These are phyloP conservation scores for Rhinoraja longicauda DNA, from an alignment of 2,797 vertebrate species.

Conservation along the genomic window DNA sequence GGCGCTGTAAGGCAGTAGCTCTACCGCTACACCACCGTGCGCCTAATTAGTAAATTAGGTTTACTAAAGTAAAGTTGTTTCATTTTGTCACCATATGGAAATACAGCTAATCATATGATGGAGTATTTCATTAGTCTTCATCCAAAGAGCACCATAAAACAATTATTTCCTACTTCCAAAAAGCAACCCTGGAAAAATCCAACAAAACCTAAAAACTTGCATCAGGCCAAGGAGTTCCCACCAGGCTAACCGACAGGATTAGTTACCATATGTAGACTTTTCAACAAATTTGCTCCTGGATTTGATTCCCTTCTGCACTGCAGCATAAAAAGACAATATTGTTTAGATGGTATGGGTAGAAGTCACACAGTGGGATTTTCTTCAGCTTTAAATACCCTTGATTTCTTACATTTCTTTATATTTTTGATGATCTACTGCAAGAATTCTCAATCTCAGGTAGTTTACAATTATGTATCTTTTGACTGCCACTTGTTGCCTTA, in stretches of 20 bases:
- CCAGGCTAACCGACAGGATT: not conserved
- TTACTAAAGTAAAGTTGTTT: not conserved
- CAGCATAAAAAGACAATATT: not conserved
- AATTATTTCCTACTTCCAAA: not conserved
- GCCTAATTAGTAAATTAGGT: not conserved
- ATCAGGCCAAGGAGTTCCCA: not conserved
- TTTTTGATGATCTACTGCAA: not conserved
- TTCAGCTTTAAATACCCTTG: not conserved
- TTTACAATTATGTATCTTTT: not conserved
- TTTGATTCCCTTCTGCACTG: not conserved
- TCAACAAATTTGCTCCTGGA: not conserved
- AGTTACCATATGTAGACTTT: not conserved
- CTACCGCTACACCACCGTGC: too few relatives aligned
- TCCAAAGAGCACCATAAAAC: not conserved
- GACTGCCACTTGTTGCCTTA: not conserved
- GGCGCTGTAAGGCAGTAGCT: too few relatives aligned
- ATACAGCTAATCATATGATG: not conserved
- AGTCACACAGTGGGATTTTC: not conserved
- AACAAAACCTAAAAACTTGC: not conserved
- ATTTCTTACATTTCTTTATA: not conserved
- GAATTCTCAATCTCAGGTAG: not conserved
- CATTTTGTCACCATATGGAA: not conserved
- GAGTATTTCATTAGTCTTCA: not conserved
- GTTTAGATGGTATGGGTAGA: not conserved
- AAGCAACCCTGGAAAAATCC: not conserved